A percentile compares a stretch with the other conserved stretches of the same genome.
phyloP scores from a whole-genome alignment of 1,140 invertebrate genomes.

The Cydia amplana region DNA sequence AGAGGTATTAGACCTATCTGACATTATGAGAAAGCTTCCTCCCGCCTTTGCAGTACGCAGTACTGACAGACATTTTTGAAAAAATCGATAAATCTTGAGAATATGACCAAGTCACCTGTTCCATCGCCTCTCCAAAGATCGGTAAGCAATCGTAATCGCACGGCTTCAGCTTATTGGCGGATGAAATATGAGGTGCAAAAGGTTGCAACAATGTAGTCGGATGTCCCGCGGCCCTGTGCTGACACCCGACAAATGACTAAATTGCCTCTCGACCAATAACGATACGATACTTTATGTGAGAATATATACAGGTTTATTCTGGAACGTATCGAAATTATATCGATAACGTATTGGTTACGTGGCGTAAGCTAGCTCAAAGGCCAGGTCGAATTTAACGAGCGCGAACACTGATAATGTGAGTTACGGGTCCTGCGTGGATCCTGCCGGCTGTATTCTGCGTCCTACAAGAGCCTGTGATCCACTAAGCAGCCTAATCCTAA shows the following conservation, averaged over 20 bases:
- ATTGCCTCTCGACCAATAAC: slow-evolving; percentile 56
- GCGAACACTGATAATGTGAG: neutral
- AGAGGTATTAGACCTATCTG: too few species aligned
- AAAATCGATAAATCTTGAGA: neutral
- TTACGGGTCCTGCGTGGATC: too few species aligned
- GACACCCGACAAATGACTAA: slow-evolving; percentile 68
- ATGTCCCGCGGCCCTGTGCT: slow-evolving; percentile 39
- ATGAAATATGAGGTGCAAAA: slow-evolving; percentile 63
- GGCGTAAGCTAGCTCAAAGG: neutral
- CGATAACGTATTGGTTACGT: neutral
- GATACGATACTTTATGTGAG: slow-evolving; percentile 49
- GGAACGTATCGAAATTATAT: neutral
- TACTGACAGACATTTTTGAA: too few species aligned
- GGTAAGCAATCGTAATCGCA: neutral
- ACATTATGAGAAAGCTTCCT: too few species aligned
- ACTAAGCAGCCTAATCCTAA: too few species aligned
- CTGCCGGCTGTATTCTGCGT: too few species aligned
- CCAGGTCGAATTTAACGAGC: neutral
- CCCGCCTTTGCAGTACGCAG: too few species aligned
- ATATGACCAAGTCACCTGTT: neutral
- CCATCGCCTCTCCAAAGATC: neutral
- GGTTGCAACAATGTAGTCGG: slow-evolving; percentile 44
- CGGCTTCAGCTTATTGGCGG: slow-evolving; percentile 43
- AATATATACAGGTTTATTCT: slow-evolving; percentile 28
- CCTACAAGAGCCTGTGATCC: too few species aligned